Percentiles rank a stretch among this genome's conserved stretches.
phyloP scores from a whole-genome alignment of 2,797 vertebrate genomes.

The Holocentrus rufus region DNA sequence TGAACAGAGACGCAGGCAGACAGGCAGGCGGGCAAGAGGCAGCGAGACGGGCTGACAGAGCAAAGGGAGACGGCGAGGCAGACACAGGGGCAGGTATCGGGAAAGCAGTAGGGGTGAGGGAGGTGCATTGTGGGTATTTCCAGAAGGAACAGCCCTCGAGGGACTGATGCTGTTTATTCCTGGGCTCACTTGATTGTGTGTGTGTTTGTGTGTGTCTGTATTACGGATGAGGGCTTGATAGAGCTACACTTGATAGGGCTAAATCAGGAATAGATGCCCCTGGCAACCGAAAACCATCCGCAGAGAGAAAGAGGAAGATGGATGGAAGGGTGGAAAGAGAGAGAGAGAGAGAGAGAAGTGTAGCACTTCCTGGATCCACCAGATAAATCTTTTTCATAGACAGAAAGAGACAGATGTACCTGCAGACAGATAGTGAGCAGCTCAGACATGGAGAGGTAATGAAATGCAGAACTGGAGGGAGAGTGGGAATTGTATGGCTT shows the following conservation, averaged over 20 bases:
- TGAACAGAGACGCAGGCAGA: background rate
- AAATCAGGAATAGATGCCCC: slow-evolving; percentile 32
- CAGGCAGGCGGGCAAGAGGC: slow-evolving; percentile 1
- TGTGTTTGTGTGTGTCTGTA: slow-evolving; percentile 13
- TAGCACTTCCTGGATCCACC: slow-evolving; percentile 1
- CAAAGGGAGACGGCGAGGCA: background rate
- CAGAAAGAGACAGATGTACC: background rate
- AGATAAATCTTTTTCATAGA: background rate
- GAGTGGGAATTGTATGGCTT: background rate
- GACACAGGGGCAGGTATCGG: background rate
- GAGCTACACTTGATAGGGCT: slow-evolving; percentile 3
- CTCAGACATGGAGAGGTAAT: background rate
- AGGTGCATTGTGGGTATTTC: slow-evolving; percentile 28
- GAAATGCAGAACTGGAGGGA: background rate
- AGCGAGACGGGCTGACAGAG: slow-evolving; percentile 15
- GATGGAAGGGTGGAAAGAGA: background rate
- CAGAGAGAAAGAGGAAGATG: background rate
- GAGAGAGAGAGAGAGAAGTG: background rate
- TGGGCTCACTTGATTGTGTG: slow-evolving; percentile 1
- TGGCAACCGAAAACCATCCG: background rate
- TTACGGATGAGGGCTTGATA: slow-evolving; percentile 6
- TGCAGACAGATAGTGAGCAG: background rate
- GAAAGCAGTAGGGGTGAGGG: slow-evolving; percentile 20
- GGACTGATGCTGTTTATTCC: slow-evolving; percentile 29
- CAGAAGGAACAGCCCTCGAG: slow-evolving; percentile 15